Evolutionary conservation across 2,113 vertebrate genomes (phyloP), one percentile per base, ranked within the genome.

Genomic region (Chitala chitala): DNA sequence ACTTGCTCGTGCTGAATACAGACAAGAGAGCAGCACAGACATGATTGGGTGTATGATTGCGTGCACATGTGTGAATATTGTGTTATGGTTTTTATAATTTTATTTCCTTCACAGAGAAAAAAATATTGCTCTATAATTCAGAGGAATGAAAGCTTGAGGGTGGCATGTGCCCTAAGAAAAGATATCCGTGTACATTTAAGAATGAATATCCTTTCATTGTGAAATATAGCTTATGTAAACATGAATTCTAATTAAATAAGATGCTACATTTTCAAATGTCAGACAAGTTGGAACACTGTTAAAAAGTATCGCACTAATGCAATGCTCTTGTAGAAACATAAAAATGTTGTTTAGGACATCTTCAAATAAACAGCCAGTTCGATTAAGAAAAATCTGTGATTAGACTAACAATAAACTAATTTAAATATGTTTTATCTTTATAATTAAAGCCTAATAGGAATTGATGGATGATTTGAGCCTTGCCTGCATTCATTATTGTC

Each of bases 361-460:
- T 12, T 48, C 31, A 70, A 38, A 55, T 55, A 71, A 71, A 71
- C 31, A 54, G 24, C 20, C 10, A 55, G 26, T 24, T 1, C 3
- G 20, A 82, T 79, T 70, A 48, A 75, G 76, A 79, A 74, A 9
- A 71, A 75, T 54, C 12, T 20, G 4, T 54, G 17, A 54, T 54
- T 20, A 13, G 12, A 20, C 51, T 54, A 20, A 54, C 51, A 54
- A 54, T 20, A 20, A 54, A 31, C 84, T 85, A 78, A 87, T 86
- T n/a, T n/a, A n/a, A 85, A 75, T 69, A 77, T 85, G 81, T 51
- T 76, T 74, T 82, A 77, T 75, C 71, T 75, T 36, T 31, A 80
- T 85, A 86, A 88, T 85, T 86, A 83, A 76, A 79, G 81, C 79
- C 78, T 86, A 86, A 88, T 88, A 76, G 71, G 75, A 84, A 88